Conservation (phyloP, 2,888 invertebrate genomes). For the Xanthia icteritia region DNA sequence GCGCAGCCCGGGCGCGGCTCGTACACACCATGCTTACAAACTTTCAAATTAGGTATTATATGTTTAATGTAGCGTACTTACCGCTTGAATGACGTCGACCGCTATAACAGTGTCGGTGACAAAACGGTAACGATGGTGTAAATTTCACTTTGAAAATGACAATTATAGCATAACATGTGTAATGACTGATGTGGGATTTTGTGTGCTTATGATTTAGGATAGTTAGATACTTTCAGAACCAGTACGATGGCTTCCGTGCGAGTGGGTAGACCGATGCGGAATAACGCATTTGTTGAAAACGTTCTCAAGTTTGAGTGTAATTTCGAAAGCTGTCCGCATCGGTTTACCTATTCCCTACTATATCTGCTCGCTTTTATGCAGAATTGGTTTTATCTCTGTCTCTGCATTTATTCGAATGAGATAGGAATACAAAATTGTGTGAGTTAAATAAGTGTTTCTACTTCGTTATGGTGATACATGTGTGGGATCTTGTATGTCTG, state of each 20-base stretch:
- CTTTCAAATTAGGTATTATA: slow-evolving; percentile 77
- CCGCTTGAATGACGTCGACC: slow-evolving; percentile 70
- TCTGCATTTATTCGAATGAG: slow-evolving; percentile 89
- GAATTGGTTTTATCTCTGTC: slow-evolving; percentile 81
- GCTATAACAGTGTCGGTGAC: slow-evolving; percentile 74
- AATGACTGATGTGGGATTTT: slow-evolving; percentile 75
- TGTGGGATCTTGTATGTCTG: slow-evolving; percentile 69
- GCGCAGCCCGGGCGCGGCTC: slow-evolving; percentile 17
- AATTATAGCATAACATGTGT: slow-evolving; percentile 82
- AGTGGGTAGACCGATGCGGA: slow-evolving; percentile 59
- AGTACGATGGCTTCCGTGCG: slow-evolving; percentile 68
- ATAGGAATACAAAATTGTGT: slow-evolving; percentile 79
- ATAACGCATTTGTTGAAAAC: slow-evolving; percentile 25
- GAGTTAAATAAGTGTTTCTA: slow-evolving; percentile 69
- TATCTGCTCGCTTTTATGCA: slow-evolving; percentile 76
- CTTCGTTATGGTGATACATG: slow-evolving; percentile 65
- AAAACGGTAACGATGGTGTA: slow-evolving; percentile 82
- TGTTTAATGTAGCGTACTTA: slow-evolving; percentile 70
- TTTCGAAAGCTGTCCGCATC: slow-evolving; percentile 48
- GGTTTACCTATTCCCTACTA: slow-evolving; percentile 59
- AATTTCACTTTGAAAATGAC: slow-evolving; percentile 85
- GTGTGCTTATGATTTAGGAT: slow-evolving; percentile 74
- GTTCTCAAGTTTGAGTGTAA: slow-evolving; percentile 30
- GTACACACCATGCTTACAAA: slow-evolving; percentile 67
- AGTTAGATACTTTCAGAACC: slow-evolving; percentile 66